Evolutionary conservation across 2,888 invertebrate genomes (phyloP), one percentile per base, ranked within the genome.

Genomic region (Apocheima hispidaria): DNA sequence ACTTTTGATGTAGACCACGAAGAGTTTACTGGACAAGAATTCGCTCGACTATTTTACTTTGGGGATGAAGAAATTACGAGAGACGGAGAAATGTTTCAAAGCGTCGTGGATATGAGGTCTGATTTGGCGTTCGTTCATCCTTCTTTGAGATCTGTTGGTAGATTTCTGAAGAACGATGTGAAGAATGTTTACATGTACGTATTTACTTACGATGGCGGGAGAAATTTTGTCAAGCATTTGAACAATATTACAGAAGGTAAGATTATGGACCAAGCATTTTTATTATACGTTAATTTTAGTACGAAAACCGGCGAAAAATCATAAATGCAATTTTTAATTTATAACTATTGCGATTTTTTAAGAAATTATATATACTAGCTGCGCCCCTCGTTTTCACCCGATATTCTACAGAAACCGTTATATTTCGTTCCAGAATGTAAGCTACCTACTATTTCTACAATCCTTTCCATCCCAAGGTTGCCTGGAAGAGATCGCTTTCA

Each of bases 181-280:
- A 43, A 40, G 21, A 62, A 75, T 0, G 63, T 83, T 6, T 87
- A 75, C 58, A 68, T 79, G 38, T 87, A 86, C 30, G 30, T 86
- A 18, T 87, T 87, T 55, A 72, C 76, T 0, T 87, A 86, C 41
- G 70, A 70, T n/a, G 86, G 87, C 2, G 73, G 60, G 0, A 78
- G 86, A 36, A 83, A 86, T 60, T 78, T 78, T 36, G 52, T 65
- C 0, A 83, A 82, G 58, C 46, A 60, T 2, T 63, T 50, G 58
- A 26, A 53, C n/a, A 79, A 79, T 60, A n/a, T 80, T 48, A 77
- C 71, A 2, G 51, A 53, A 44, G 43, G 43, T 44, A 21, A 43
- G 41, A n/a, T 20, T 9, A 2, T 7, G 9, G 16, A 0, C 36
- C n/a, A n/a, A n/a, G n/a, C n/a, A n/a, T n/a, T n/a, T n/a, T n/a